A percentile compares a stretch with the other conserved stretches of the same genome.
Conservation (phyloP, 2,888 invertebrate genomes). For the Polyommatus icarus region DNA sequence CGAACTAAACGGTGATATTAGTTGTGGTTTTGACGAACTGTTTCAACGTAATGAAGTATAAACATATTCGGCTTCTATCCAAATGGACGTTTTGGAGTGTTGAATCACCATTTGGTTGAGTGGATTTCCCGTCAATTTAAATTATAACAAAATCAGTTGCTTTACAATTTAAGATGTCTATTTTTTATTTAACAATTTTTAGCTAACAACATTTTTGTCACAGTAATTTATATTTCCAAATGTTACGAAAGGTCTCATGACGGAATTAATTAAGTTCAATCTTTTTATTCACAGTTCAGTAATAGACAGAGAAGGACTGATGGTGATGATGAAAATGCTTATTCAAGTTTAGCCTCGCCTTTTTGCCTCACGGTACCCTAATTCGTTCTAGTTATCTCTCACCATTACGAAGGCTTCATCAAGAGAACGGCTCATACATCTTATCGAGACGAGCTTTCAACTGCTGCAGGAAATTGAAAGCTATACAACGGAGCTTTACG, state of each 20-base stretch:
- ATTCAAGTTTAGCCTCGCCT: neutral
- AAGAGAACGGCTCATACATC: slow-evolving; percentile 28
- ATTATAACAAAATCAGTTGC: too few relatives aligned
- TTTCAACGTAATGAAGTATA: neutral
- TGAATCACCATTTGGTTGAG: too few relatives aligned
- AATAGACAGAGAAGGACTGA: neutral
- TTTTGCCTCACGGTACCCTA: neutral
- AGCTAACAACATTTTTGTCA: too few relatives aligned
- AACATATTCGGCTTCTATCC: neutral
- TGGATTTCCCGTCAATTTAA: too few relatives aligned
- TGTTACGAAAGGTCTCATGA: too few relatives aligned
- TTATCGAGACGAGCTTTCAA: slow-evolving; percentile 28
- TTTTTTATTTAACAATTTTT: too few relatives aligned
- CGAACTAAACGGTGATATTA: neutral
- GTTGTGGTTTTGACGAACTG: neutral
- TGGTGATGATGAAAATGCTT: neutral
- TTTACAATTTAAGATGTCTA: too few relatives aligned
- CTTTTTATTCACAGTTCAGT: too few relatives aligned
- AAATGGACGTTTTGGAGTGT: neutral
- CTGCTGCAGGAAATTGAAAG: slow-evolving; percentile 28
- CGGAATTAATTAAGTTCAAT: too few relatives aligned
- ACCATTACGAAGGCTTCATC: slow-evolving; percentile 21
- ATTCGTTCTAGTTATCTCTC: slow-evolving; percentile 16
- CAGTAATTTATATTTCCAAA: too few relatives aligned
- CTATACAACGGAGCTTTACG: slow-evolving; percentile 30